Evolutionary conservation across 2,797 vertebrate species (phyloP), one percentile per base, ranked within the genome.

Genomic region (Novumbra hubbsi): DNA sequence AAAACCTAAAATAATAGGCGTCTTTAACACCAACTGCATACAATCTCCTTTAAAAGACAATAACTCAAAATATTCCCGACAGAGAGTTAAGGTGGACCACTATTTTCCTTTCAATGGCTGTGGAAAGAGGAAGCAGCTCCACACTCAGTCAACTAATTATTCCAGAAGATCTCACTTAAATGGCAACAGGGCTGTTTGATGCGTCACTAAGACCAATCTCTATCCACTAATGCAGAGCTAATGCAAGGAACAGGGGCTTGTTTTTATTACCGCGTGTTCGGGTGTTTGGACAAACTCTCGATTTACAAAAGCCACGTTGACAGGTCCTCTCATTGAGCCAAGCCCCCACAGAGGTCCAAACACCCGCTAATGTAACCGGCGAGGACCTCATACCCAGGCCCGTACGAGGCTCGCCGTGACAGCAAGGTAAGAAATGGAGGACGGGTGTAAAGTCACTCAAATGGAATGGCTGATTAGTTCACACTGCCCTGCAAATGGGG

Each of bases 401-500:
- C 24, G 30, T n/a, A 49, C 69, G 21, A 74, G 32, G 27, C 16
- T 27, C 49, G 28, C 55, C 64, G 49, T 41, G 65, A 66, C 49
- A 49, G 55, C 32, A 3, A 57, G 28, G 34, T 16, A 41, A 32
- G 34, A 28, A 45, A 34, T 19, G 70, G 34, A 28, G 57, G 70
- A 71, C 21, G 24, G 52, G 52, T 5, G 19, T 69, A 67, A 5
- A 86, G 82, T 88, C 83, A 86, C 83, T 77, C 75, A 84, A 86
- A 91, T 89, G 90, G 93, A 92, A 93, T 83, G 88, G 92, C 87
- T 93, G 95, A 92, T 93, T 84, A 93, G 92, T 94, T 94, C 90
- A 92, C 89, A 88, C 89, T 49, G 85, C 86, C 88, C 89, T 0
- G 78, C 76, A 86, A 91, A 91, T 84, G 88, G 84, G 85, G 85